These are phyloP conservation scores for Teleogryllus oceanicus DNA, from an alignment of 2,888 invertebrate species.

Conservation along the genomic window DNA sequence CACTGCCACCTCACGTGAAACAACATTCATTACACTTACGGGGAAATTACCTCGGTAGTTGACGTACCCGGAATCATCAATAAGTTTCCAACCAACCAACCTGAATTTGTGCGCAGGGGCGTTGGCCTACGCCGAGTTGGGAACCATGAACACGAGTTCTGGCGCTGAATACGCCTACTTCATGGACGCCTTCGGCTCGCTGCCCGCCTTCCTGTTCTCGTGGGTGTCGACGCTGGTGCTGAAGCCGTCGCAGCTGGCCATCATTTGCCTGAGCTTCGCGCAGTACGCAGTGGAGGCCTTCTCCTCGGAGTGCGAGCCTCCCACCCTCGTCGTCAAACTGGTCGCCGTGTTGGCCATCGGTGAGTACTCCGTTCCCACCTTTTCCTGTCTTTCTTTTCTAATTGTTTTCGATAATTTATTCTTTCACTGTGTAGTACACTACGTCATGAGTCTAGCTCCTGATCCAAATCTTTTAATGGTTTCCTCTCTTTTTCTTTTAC, in stretches of 20 bases:
- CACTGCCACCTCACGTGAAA: too few species aligned
- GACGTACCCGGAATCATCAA: too few species aligned
- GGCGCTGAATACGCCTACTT: conserved; percentile 95
- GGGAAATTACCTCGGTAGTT: too few species aligned
- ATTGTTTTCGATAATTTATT: too few species aligned
- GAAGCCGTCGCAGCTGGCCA: conserved; percentile 92
- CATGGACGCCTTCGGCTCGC: conserved; percentile 90
- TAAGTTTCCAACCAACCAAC: too few species aligned
- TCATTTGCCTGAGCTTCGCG: conserved; percentile 88
- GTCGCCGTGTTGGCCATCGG: conserved; percentile 84
- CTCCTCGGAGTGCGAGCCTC: conserved; percentile 80
- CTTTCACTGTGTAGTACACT: too few species aligned
- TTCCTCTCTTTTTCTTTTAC: too few species aligned
- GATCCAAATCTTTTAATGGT: too few species aligned
- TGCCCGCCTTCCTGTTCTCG: conserved; percentile 87
- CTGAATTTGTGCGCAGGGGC: conserved; percentile 61
- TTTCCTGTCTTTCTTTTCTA: too few species aligned
- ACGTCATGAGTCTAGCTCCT: too few species aligned
- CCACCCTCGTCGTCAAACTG: conserved; percentile 77
- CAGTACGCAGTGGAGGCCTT: conserved; percentile 91
- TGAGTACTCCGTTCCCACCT: conserved; percentile 47
- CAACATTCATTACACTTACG: too few species aligned
- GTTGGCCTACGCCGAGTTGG: conserved; percentile 88
- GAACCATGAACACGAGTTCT: conserved; percentile 92
- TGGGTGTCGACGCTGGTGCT: conserved; percentile 91